Base-by-base conservation (phyloP, 2,113 vertebrate genomes). In the Gorsachius goisagi region DNA sequence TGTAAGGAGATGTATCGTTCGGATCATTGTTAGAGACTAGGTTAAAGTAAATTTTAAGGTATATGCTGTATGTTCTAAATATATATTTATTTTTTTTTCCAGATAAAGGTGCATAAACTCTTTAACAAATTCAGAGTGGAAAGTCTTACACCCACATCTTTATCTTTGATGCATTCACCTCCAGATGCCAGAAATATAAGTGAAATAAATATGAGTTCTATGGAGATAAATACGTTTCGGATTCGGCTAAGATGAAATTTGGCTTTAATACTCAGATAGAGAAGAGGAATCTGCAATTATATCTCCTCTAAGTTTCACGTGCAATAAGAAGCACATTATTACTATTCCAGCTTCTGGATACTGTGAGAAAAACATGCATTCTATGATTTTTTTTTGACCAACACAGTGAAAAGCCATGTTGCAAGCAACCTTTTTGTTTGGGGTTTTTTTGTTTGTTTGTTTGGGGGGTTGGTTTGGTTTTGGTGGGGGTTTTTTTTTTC, bases 151-250 rank as follows among this genome's bases (percentile, higher is more conserved):
- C 98, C 98, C 5, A 88, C 98, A 15, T 98, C 98, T 8, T 97
- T 99, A 92, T 97, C 99, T 91, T 97, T 99, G 98, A 98, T 99
- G 98, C 97, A 99, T 89, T 97, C 96, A 68, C 91, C 97, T 92
- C 88, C 94, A 27, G 96, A 97, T 19, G 88, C 96, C 94, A 95
- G 89, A 86, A 98, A 98, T 85, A 74, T 97, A 53, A 98, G 97
- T 91, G 98, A 98, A 69, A 98, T 99, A 97, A 96, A 56, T 81
- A 97, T 99, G 97, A 98, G 95, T 96, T 97, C 98, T 69, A 99
- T 99, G 99, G 99, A 99, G 88, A 98, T 99, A 97, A 98, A 98
- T 96, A 98, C 98, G 0, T 99, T 98, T 95, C 97, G 98, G 87
- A 98, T 99, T 92, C 97, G 91, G 60, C 90, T 99, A 94, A 98